These are phyloP conservation scores for Dasyornis broadbenti DNA, from an alignment of 2,113 vertebrate genomes.

Conservation along the genomic window DNA sequence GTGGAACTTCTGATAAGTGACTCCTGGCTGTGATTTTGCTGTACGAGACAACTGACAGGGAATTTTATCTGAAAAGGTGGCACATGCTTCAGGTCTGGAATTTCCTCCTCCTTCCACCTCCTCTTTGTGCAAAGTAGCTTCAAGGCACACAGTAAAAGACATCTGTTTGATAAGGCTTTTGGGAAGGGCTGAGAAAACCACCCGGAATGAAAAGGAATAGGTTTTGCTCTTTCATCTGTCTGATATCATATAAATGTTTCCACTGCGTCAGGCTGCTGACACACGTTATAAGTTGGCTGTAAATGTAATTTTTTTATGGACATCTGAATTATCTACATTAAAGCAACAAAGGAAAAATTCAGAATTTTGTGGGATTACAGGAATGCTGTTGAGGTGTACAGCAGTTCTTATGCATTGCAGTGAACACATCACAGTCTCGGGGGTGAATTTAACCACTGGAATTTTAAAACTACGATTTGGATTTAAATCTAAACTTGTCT, in stretches of 20 bases:
- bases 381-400: not conserved
- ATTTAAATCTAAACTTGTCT: not conserved
- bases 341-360: not conserved
- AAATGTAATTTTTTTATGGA: not conserved
- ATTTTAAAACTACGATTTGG: not conserved
- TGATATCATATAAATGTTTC: not conserved
- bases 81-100: constrained; percentile 6
- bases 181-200: not conserved
- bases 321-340: not conserved
- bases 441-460: not conserved
- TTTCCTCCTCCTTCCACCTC: not conserved
- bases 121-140: not conserved
- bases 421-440: not conserved
- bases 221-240: not conserved
- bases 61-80: constrained; percentile 23
- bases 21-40: not conserved
- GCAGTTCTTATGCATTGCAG: not conserved
- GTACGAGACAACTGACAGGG: not conserved
- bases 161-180: constrained; percentile 13
- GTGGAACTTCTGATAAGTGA: not conserved
- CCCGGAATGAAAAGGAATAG: not conserved
- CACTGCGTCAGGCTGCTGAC: not conserved
- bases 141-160: not conserved
- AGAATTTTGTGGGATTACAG: not conserved
- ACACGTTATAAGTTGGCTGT: not conserved